phyloP scores from a whole-genome alignment of 2,113 vertebrate species.

The Accipiter cooperii region DNA sequence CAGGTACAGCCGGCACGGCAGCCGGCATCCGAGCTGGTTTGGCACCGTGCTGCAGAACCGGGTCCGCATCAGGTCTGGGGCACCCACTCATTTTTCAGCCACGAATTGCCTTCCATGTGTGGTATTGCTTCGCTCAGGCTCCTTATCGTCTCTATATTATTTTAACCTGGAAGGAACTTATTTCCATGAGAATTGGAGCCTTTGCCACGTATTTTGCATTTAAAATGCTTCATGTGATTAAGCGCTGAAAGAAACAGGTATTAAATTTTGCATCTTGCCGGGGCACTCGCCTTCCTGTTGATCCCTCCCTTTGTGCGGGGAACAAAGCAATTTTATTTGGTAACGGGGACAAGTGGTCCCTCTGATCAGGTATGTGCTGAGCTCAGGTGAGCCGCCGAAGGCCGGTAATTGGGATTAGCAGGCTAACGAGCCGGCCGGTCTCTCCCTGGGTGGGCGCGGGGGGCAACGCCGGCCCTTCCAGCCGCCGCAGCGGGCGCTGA shows the following conservation, averaged over 20 bases:
- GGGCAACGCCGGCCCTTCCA: background rate
- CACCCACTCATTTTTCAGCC: background rate
- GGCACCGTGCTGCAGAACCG: background rate
- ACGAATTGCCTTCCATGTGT: background rate
- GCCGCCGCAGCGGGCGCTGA: background rate
- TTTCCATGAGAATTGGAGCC: conserved; percentile 36
- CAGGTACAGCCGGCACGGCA: background rate
- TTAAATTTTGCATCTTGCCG: conserved; percentile 14
- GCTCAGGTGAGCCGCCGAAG: background rate
- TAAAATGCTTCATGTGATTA: conserved; percentile 44
- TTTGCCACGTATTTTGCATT: conserved; percentile 36
- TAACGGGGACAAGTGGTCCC: background rate
- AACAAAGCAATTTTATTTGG: conserved; percentile 19
- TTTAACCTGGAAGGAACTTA: conserved; percentile 43
- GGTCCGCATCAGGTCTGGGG: background rate
- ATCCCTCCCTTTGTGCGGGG: background rate
- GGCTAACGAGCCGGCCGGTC: background rate
- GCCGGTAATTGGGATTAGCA: background rate
- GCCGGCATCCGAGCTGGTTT: background rate
- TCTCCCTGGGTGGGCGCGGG: background rate
- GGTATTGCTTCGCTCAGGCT: background rate
- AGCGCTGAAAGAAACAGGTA: background rate
- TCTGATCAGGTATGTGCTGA: background rate
- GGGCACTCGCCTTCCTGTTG: background rate
- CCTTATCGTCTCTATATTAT: background rate